These are phyloP conservation scores for Neocrepidodera transversa DNA, from an alignment of 2,888 invertebrate species.

Conservation along the genomic window DNA sequence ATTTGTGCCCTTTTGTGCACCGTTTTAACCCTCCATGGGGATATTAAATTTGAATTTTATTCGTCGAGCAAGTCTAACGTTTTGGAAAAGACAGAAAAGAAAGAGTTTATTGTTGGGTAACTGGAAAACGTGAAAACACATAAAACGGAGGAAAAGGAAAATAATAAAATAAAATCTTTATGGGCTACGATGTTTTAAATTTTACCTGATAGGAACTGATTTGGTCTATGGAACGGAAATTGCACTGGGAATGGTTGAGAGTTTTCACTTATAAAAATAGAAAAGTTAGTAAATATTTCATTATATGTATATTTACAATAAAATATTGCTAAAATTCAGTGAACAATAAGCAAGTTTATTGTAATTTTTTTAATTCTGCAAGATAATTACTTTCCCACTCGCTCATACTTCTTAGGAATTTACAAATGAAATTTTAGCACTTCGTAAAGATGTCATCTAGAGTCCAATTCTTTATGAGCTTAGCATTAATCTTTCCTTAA, in stretches of 20 bases:
- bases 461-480: neutral
- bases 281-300: too few species aligned
- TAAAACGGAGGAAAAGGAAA: neutral
- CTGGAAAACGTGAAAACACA: neutral
- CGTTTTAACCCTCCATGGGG: conserved; percentile 16
- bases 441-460: neutral
- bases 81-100: conserved; percentile 16
- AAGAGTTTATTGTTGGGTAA: conserved; percentile 15
- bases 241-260: too few species aligned
- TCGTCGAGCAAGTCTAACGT: conserved; percentile 16
- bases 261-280: too few species aligned
- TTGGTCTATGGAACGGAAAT: neutral
- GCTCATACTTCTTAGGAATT: too few species aligned
- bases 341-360: too few species aligned
- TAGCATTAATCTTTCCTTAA: neutral
- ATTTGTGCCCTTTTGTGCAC: conserved; percentile 13
- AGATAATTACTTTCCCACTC: too few species aligned
- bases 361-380: too few species aligned
- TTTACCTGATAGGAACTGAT: conserved; percentile 10
- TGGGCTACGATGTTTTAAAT: conserved; percentile 9
- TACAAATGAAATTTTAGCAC: neutral
- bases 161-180: conserved; percentile 19
- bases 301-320: too few species aligned
- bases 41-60: conserved; percentile 29
- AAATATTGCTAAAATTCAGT: too few species aligned